These are phyloP conservation scores for Castor canadensis DNA, from an alignment of 2,113 vertebrate species.

Conservation along the genomic window DNA sequence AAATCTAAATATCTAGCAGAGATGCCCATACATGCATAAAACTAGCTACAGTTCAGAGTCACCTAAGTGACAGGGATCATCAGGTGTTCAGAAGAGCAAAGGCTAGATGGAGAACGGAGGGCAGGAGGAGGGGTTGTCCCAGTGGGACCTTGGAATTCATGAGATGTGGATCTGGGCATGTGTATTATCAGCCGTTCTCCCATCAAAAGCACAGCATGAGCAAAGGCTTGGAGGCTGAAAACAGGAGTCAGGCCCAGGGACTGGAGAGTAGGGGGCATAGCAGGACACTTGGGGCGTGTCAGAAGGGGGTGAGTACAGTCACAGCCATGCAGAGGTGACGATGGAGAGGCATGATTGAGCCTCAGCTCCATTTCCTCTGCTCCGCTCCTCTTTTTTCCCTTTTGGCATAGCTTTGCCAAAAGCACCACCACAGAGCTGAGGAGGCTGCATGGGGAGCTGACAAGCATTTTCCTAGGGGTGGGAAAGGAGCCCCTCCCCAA, in stretches of 20 bases:
- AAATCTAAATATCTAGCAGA: neutral
- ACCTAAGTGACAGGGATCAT: neutral
- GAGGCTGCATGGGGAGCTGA: neutral
- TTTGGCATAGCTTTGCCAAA: neutral
- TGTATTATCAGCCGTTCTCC: neutral
- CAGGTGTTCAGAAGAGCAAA: neutral
- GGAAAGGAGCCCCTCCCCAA: neutral
- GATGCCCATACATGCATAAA: neutral
- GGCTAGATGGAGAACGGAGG: neutral
- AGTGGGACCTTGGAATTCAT: neutral
- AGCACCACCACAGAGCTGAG: too few relatives aligned
- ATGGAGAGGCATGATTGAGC: neutral
- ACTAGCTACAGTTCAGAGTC: neutral
- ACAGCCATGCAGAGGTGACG: neutral
- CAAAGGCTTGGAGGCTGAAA: neutral
- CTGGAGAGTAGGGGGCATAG: neutral
- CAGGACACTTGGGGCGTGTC: neutral
- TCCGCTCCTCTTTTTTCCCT: neutral
- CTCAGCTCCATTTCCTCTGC: neutral
- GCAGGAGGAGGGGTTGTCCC: neutral
- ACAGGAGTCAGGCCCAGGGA: too few relatives aligned
- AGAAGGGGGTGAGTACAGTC: neutral
- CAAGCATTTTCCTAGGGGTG: neutral
- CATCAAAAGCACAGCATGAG: neutral
- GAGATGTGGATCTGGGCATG: too few relatives aligned